Evolutionary conservation across 2,113 vertebrate species (phyloP).

Genomic region (Arvicanthis niloticus): DNA sequence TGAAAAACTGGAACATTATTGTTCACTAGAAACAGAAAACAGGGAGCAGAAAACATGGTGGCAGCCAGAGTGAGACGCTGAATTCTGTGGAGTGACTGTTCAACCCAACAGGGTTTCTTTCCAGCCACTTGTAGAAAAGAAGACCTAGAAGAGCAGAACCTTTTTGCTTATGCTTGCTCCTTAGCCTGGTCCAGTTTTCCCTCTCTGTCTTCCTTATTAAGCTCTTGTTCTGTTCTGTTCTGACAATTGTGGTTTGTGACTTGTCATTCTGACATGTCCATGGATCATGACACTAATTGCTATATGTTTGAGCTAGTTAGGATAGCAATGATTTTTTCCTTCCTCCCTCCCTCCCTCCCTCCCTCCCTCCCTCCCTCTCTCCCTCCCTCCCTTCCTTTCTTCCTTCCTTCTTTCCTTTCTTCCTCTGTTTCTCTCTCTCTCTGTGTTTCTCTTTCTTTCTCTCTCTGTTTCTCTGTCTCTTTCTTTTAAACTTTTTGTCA

Average conservation of each 20-base stretch:
- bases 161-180: background rate
- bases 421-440: too few relatives aligned
- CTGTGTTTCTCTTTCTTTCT: too few relatives aligned
- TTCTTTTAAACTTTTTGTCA: too few relatives aligned
- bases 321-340: background rate
- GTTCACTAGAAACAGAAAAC: slow-evolving; percentile 35
- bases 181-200: background rate
- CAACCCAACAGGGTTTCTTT: slow-evolving; percentile 10
- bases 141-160: background rate
- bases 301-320: background rate
- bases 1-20: slow-evolving; percentile 36
- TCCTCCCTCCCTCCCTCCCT: too few relatives aligned
- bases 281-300: background rate
- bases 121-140: background rate
- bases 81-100: background rate
- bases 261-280: background rate
- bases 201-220: background rate
- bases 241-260: background rate
- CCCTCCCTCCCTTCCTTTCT: too few relatives aligned
- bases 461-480: too few relatives aligned
- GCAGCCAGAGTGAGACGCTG: background rate
- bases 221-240: slow-evolving; percentile 45
- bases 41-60: background rate
- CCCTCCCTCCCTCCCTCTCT: too few relatives aligned
- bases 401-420: too few relatives aligned